Percentiles rank a stretch among this genome's conserved stretches.
phyloP scores from a whole-genome alignment of 2,797 vertebrate genomes.

The Onychomys torridus region DNA sequence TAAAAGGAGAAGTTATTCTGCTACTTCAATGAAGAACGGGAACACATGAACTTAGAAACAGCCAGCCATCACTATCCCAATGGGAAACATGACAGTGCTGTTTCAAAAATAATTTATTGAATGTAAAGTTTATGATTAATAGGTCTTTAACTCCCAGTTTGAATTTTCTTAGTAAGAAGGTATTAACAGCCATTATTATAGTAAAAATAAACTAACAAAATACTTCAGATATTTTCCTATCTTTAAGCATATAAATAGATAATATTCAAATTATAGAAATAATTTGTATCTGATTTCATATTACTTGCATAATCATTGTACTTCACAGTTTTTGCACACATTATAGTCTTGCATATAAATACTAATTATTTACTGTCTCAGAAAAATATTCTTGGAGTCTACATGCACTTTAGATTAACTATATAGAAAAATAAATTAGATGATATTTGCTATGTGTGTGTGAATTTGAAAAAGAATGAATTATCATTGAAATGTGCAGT shows the following conservation, averaged over 20 bases:
- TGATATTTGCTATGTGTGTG: neutral
- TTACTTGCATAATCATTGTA: conserved; percentile 14
- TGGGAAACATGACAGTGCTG: conserved; percentile 22
- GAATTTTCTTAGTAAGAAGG: conserved; percentile 57
- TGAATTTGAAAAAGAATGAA: conserved; percentile 30
- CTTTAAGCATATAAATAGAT: conserved; percentile 42
- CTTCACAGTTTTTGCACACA: conserved; percentile 46
- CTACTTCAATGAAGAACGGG: conserved; percentile 42
- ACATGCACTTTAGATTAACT: conserved; percentile 46
- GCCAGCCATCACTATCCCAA: neutral
- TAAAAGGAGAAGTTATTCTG: conserved; percentile 61
- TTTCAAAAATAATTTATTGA: conserved; percentile 58
- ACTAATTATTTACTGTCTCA: conserved; percentile 47
- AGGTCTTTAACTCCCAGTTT: conserved; percentile 30
- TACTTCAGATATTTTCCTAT: conserved; percentile 43
- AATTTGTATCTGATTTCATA: conserved; percentile 40
- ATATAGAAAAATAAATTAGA: conserved; percentile 41
- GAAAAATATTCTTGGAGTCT: conserved; percentile 51
- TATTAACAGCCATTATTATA: conserved; percentile 50
- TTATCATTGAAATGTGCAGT: conserved; percentile 48
- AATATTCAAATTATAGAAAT: conserved; percentile 35
- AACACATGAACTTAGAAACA: conserved; percentile 54
- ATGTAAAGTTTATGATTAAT: conserved; percentile 52
- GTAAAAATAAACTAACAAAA: conserved; percentile 52
- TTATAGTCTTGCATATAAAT: conserved; percentile 49